Evolutionary conservation across 2,797 vertebrate species (phyloP).

Genomic region (Arrhamphus sclerolepis): DNA sequence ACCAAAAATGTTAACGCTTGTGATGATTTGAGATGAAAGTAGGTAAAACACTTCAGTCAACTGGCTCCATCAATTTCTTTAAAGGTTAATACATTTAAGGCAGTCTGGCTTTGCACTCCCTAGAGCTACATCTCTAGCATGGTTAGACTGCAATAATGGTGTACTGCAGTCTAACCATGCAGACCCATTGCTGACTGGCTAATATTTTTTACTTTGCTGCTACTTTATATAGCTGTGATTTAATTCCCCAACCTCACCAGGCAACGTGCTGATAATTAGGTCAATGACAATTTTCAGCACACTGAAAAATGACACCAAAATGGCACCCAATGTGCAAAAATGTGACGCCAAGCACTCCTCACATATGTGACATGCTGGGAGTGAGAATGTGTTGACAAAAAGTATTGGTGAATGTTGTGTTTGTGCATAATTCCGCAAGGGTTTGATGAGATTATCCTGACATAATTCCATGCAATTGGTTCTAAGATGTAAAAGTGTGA

Average conservation of each 20-base stretch:
- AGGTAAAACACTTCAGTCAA: background rate
- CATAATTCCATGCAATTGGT: background rate
- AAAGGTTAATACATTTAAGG: background rate
- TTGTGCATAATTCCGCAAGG: background rate
- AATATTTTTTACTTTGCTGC: background rate
- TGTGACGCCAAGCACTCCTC: no score
- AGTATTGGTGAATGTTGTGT: background rate
- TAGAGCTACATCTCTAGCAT: background rate
- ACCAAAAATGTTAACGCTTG: background rate
- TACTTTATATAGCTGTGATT: no score
- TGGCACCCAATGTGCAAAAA: no score
- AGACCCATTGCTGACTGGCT: background rate
- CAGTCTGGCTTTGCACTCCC: background rate
- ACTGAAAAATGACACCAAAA: no score
- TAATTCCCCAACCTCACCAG: no score
- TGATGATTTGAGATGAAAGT: slow-evolving; percentile 2
- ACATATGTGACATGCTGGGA: no score
- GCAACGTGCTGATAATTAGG: no score
- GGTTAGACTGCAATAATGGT: background rate
- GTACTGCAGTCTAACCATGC: no score
- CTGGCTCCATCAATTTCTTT: slow-evolving; percentile 4
- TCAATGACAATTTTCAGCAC: no score
- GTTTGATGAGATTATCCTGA: background rate
- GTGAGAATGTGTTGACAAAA: background rate
- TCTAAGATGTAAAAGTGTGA: background rate